These are phyloP conservation scores for Pseudocheirus occidentalis DNA, from an alignment of 2,797 vertebrate genomes.

Conservation along the genomic window DNA sequence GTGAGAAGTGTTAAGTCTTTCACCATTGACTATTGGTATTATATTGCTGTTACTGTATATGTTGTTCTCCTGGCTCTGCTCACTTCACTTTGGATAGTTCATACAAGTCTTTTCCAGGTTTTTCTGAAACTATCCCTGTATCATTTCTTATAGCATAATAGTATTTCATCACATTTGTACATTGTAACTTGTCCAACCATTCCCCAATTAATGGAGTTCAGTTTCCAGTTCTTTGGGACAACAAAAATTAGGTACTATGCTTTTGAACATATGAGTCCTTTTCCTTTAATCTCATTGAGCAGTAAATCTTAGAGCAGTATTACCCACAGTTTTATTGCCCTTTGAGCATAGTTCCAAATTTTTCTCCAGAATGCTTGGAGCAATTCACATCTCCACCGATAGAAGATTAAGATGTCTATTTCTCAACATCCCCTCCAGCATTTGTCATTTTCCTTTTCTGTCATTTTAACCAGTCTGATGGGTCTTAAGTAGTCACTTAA, in stretches of 20 bases:
- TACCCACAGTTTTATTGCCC: not conserved
- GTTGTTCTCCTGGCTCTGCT: not conserved
- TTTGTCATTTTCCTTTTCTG: not conserved
- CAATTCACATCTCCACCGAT: not conserved
- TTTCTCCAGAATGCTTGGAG: not conserved
- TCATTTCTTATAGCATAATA: too few relatives aligned
- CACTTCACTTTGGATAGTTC: not conserved
- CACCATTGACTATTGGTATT: not conserved
- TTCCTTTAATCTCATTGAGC: too few relatives aligned
- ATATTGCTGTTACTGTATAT: not conserved
- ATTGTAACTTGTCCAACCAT: not conserved
- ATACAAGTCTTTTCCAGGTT: not conserved
- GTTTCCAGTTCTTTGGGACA: not conserved
- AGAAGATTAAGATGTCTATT: not conserved
- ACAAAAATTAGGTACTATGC: not conserved
- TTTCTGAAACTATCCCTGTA: too few relatives aligned
- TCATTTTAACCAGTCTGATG: not conserved
- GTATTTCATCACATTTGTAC: not conserved
- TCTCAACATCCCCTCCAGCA: not conserved
- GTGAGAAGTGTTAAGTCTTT: too few relatives aligned
- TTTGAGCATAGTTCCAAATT: not conserved
- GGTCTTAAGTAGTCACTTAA: not conserved
- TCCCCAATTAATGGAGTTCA: not conserved
- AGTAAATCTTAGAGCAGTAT: not conserved
- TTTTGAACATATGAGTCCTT: not conserved